phyloP scores from a whole-genome alignment of 2,888 invertebrate species.

The Hyposoter dolosus region DNA sequence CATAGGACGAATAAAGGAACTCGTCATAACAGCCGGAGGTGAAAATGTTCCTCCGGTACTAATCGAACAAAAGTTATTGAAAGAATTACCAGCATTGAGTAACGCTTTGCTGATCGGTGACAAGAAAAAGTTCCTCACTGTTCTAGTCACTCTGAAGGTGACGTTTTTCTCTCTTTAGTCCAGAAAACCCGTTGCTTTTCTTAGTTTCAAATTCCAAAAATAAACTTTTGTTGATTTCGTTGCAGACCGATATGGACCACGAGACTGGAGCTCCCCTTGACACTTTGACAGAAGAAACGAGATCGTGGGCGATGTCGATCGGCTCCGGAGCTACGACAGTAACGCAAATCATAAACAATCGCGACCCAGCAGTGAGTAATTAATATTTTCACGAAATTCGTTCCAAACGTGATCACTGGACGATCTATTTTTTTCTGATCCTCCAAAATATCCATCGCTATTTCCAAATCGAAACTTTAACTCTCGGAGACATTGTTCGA shows the following conservation, averaged over 20 bases:
- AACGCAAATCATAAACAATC: constrained; percentile 89
- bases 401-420: neutral
- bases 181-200: neutral
- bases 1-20: constrained; percentile 87
- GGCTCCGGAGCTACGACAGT: constrained; percentile 91
- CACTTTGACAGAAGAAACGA: constrained; percentile 88
- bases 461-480: too few relatives aligned
- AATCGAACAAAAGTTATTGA: constrained; percentile 93
- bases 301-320: constrained; percentile 90
- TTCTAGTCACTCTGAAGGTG: constrained; percentile 95
- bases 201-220: neutral
- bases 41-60: constrained; percentile 96
- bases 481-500: neutral
- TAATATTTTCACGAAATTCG: neutral
- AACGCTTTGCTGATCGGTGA: constrained; percentile 96
- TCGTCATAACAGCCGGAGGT: constrained; percentile 97
- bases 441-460: too few relatives aligned
- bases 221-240: constrained; percentile 48
- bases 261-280: constrained; percentile 91
- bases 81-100: constrained; percentile 91
- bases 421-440: neutral
- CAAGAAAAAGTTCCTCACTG: constrained; percentile 93
- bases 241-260: constrained; percentile 90
- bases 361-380: constrained; percentile 86
- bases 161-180: constrained; percentile 14